phyloP scores from a whole-genome alignment of 2,888 invertebrate species.

The Eupelmus urozonus region DNA sequence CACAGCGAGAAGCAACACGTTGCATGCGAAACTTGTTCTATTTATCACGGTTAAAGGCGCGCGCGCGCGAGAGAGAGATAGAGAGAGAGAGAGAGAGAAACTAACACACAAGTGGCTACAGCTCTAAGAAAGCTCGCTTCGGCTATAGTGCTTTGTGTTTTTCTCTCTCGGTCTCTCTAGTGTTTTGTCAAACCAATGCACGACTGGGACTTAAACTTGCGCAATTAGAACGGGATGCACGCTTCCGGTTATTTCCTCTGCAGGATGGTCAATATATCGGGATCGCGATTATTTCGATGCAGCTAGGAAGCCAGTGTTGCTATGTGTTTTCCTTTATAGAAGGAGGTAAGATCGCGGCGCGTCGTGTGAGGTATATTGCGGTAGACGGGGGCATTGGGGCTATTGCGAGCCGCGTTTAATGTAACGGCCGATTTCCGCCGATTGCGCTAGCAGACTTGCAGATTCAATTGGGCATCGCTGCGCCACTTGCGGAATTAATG shows the following conservation, averaged over 20 bases:
- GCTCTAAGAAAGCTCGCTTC: not conserved
- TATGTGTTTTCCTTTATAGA: not conserved
- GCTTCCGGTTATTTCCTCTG: constrained; percentile 27
- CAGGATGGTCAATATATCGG: constrained; percentile 10
- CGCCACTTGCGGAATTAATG: not conserved
- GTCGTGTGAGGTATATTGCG: not conserved
- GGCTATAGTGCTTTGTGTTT: not conserved
- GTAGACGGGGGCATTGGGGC: not conserved
- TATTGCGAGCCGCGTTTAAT: too few relatives aligned
- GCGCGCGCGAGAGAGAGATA: not conserved
- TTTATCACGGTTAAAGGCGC: constrained; percentile 66
- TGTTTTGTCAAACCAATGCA: not conserved
- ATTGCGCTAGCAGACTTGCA: not conserved
- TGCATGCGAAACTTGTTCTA: constrained; percentile 68
- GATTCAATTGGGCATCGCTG: not conserved
- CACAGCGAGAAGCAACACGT: constrained; percentile 67
- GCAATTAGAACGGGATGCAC: constrained; percentile 38
- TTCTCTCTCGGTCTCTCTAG: not conserved
- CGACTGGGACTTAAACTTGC: constrained; percentile 22
- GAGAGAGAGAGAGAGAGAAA: not conserved
- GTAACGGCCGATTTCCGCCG: not conserved
- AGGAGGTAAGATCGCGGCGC: not conserved
- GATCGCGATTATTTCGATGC: constrained; percentile 27
- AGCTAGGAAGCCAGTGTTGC: not conserved
- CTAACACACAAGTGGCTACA: constrained; percentile 15